Evolutionary conservation across 2,888 invertebrate genomes (phyloP).

Genomic region (Agrochola lota): DNA sequence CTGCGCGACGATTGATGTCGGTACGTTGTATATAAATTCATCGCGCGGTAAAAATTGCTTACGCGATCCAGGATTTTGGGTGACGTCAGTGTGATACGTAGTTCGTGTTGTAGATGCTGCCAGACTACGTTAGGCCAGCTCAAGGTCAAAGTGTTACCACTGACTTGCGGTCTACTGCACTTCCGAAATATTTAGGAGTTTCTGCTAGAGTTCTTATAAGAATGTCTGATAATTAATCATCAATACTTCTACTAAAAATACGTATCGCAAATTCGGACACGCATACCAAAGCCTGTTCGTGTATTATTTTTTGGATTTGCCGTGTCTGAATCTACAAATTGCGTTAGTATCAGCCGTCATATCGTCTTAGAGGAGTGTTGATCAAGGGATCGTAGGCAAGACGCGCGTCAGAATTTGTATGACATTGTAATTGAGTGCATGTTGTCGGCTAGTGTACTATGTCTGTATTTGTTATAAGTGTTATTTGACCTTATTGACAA

Average conservation of each 20-base stretch:
- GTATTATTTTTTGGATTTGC: neutral
- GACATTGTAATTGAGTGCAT: conserved; percentile 45
- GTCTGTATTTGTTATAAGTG: conserved; percentile 14
- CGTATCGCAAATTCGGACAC: neutral
- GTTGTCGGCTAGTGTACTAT: neutral
- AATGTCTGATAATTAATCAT: neutral
- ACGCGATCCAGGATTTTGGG: too few relatives aligned
- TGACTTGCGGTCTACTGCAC: too few relatives aligned
- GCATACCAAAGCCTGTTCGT: neutral
- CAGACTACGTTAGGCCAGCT: too few relatives aligned
- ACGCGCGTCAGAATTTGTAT: conserved; percentile 30
- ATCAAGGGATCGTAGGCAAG: conserved; percentile 29
- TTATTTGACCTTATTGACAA: conserved; percentile 35
- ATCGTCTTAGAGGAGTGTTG: conserved; percentile 1
- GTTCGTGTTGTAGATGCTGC: too few relatives aligned
- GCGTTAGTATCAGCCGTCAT: neutral
- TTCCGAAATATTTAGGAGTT: too few relatives aligned
- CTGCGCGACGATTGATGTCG: too few relatives aligned
- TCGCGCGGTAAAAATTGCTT: too few relatives aligned
- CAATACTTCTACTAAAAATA: neutral
- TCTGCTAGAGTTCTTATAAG: neutral
- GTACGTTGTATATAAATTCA: too few relatives aligned
- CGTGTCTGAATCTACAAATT: neutral
- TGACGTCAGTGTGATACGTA: too few relatives aligned
- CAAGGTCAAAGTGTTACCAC: too few relatives aligned